Evolutionary conservation across 2,797 vertebrate genomes (phyloP).

Genomic region (Cuniculus paca): DNA sequence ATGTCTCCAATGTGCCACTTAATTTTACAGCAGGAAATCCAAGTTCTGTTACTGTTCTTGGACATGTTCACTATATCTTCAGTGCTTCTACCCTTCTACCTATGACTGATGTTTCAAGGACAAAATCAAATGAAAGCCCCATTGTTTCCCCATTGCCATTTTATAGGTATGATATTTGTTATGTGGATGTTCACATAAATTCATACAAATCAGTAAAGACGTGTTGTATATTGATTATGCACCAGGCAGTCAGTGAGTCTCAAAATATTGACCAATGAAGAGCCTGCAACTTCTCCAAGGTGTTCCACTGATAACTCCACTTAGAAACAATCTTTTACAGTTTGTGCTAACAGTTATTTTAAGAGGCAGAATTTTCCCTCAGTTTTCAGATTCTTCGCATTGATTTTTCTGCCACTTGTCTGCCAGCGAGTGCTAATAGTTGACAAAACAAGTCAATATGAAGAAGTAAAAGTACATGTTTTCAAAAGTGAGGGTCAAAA

Average conservation of each 20-base stretch:
- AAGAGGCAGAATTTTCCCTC: not conserved
- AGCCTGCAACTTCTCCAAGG: not conserved
- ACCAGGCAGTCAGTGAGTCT: not conserved
- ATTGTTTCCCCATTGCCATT: not conserved
- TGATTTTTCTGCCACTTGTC: not conserved
- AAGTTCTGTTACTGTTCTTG: not conserved
- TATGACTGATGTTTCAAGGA: not conserved
- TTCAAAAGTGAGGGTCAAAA: not conserved
- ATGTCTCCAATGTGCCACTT: not conserved
- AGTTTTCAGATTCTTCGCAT: not conserved
- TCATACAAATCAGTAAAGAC: not conserved
- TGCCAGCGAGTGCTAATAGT: not conserved
- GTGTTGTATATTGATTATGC: not conserved
- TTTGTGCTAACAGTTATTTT: not conserved
- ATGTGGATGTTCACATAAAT: accelerated
- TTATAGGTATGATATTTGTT: not conserved
- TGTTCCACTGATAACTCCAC: not conserved
- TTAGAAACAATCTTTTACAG: not conserved
- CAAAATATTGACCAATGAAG: not conserved
- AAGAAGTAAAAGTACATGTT: not conserved
- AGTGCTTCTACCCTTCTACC: not conserved
- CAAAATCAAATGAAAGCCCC: not conserved
- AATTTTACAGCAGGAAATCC: not conserved
- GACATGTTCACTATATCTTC: not conserved
- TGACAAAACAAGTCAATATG: not conserved